Conservation (phyloP, 2,888 invertebrate species). For the Julus scanicus region DNA sequence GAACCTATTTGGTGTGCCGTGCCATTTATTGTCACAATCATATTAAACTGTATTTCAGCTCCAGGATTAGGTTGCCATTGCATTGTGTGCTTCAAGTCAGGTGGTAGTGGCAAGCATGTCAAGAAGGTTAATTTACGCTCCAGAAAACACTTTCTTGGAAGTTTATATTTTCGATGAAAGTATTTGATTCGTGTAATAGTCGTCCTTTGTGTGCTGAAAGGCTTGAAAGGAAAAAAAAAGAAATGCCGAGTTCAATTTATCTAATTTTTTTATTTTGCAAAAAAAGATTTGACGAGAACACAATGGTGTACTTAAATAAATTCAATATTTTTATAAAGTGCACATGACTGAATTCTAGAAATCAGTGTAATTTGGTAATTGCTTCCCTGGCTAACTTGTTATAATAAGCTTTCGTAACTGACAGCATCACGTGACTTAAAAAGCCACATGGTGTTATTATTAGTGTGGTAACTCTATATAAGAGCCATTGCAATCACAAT, state of each 20-base stretch:
- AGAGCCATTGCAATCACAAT: no score
- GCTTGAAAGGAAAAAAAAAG: not conserved
- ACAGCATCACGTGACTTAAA: no score
- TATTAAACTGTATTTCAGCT: not conserved
- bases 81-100: not conserved
- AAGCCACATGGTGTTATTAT: no score
- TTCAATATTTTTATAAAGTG: no score
- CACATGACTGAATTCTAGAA: no score
- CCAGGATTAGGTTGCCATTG: no score
- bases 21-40: slow-evolving; percentile 42
- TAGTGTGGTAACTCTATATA: no score
- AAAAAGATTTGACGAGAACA: no score
- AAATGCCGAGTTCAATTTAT: not conserved
- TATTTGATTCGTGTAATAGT: slow-evolving; percentile 35
- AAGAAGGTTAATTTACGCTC: not conserved
- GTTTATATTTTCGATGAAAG: slow-evolving; percentile 5
- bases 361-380: no score
- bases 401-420: no score
- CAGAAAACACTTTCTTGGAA: not conserved
- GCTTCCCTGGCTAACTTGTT: no score
- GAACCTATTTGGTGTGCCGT: not conserved
- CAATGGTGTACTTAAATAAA: no score
- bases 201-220: not conserved
- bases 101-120: not conserved
- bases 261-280: not conserved